Conservation (phyloP, 2,888 invertebrate genomes). For the Flexamia atlantica region DNA sequence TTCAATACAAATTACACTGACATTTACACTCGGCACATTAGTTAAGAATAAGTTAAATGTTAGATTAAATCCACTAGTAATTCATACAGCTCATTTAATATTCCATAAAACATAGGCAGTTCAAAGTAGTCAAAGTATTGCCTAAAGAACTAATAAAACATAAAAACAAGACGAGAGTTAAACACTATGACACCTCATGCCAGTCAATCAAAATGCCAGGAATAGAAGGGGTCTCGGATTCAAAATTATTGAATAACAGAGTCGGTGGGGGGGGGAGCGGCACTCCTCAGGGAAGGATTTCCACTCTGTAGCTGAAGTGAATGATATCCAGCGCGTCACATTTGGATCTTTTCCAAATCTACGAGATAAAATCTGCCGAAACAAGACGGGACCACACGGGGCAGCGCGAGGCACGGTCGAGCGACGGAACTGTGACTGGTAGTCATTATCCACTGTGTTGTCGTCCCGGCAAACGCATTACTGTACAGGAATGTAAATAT, state of each 20-base stretch:
- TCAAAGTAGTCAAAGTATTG: too few relatives aligned
- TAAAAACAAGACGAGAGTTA: background rate
- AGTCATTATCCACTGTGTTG: too few relatives aligned
- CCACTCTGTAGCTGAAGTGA: conserved; percentile 34
- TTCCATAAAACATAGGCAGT: too few relatives aligned
- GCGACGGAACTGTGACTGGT: background rate
- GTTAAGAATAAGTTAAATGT: too few relatives aligned
- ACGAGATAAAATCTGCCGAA: conserved; percentile 20
- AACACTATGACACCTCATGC: too few relatives aligned
- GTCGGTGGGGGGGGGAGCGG: background rate
- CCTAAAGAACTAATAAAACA: too few relatives aligned
- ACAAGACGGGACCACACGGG: conserved; percentile 10
- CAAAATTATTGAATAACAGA: conserved; percentile 22
- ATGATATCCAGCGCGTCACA: conserved; percentile 39
- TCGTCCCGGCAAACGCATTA: too few relatives aligned
- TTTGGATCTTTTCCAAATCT: conserved; percentile 37
- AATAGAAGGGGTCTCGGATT: conserved; percentile 15
- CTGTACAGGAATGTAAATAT: too few relatives aligned
- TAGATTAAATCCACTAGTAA: too few relatives aligned
- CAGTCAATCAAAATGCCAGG: background rate
- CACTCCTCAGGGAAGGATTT: conserved; percentile 24
- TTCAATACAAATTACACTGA: too few relatives aligned
- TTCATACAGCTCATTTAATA: too few relatives aligned
- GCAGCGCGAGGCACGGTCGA: background rate
- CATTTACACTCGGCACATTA: too few relatives aligned